A percentile compares a stretch with the other conserved stretches of the same genome.
Conservation (phyloP, 2,797 vertebrate genomes). For the Syndactyla subalaris region DNA sequence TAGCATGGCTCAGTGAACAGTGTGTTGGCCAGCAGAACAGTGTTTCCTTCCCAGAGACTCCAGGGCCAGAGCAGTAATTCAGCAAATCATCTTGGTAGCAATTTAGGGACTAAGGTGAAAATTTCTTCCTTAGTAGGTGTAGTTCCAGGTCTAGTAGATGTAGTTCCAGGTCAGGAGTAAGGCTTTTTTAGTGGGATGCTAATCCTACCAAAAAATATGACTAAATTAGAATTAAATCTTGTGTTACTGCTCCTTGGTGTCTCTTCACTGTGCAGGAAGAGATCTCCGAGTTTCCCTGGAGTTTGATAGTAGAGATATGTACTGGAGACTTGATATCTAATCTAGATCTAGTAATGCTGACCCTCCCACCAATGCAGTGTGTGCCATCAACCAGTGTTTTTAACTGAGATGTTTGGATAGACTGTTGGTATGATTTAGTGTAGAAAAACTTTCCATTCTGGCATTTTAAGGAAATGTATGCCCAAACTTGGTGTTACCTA, state of each 20-base stretch:
- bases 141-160: not conserved
- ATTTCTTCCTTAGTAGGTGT: not conserved
- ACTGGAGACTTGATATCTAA: not conserved
- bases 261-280: not conserved
- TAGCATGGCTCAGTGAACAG: not conserved
- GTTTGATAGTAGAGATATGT: not conserved
- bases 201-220: not conserved
- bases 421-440: not conserved
- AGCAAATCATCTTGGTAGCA: not conserved
- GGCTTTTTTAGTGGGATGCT: not conserved
- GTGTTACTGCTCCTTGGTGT: not conserved
- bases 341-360: not conserved
- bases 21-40: not conserved
- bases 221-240: not conserved
- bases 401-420: not conserved
- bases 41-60: not conserved
- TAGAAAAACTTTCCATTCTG: not conserved
- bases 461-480: not conserved
- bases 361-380: not conserved
- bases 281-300: not conserved
- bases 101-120: not conserved
- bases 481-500: not conserved
- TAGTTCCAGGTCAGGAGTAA: not conserved
- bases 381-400: not conserved
- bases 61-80: not conserved